Evolutionary conservation across 2,888 invertebrate species (phyloP).

Genomic region (Oscheius onirici): DNA sequence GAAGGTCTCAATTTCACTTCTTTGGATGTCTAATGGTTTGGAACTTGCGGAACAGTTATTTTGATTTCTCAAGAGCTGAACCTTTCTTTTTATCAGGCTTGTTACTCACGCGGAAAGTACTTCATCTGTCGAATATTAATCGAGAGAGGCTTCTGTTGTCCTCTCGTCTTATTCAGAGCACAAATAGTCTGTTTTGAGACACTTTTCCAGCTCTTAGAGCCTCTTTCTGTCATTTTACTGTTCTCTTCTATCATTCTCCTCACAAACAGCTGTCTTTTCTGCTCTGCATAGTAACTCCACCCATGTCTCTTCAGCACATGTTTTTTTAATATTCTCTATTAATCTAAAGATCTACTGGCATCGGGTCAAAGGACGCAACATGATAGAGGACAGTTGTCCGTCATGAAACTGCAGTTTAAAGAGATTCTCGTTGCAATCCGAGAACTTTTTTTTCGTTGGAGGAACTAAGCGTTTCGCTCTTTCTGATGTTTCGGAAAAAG

Average conservation of each 20-base stretch:
- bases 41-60: too few species aligned
- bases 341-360: not conserved
- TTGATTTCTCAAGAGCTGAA: too few species aligned
- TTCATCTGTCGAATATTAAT: too few species aligned
- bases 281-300: not conserved
- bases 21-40: too few species aligned
- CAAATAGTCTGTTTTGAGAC: too few species aligned
- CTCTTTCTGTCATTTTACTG: not conserved
- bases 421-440: not conserved
- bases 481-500: not conserved
- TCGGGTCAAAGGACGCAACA: not conserved
- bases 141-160: too few species aligned
- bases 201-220: not conserved
- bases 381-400: not conserved
- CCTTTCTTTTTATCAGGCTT: too few species aligned
- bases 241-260: not conserved
- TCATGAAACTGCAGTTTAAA: conserved; percentile 6
- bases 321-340: not conserved
- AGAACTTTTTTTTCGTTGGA: not conserved
- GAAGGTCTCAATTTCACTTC: too few species aligned
- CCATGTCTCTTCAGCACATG: not conserved
- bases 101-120: too few species aligned
- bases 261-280: not conserved
- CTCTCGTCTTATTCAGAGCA: too few species aligned
- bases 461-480: too few species aligned